Evolutionary conservation across 1,140 invertebrate species (phyloP).

Genomic region (Dendroctonus ponderosae): DNA sequence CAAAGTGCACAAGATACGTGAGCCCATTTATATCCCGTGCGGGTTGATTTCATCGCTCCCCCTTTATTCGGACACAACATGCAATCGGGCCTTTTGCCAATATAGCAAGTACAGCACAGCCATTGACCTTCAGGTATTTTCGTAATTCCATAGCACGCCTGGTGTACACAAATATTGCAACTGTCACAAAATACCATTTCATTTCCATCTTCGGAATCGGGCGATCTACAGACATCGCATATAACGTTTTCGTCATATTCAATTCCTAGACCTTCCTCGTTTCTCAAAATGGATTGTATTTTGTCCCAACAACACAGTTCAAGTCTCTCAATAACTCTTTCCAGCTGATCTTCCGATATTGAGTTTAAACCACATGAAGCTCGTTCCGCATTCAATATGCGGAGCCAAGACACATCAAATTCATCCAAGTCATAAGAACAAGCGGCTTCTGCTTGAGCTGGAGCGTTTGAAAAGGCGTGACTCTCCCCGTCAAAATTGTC

Average conservation of each 20-base stretch:
- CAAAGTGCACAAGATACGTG: conserved; percentile 98
- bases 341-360: conserved; percentile 83
- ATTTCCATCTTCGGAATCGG: conserved; percentile 96
- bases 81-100: conserved; percentile 87
- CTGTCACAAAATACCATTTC: conserved; percentile 99
- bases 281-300: conserved; percentile 90
- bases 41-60: conserved; percentile 96
- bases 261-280: conserved; percentile 91
- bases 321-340: conserved; percentile 88
- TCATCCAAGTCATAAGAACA: conserved; percentile 95
- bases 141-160: conserved; percentile 98
- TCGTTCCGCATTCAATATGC: conserved; percentile 82
- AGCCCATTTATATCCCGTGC: conserved; percentile 93
- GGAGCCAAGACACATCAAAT: conserved; percentile 88
- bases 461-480: conserved; percentile 82
- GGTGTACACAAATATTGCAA: conserved; percentile 99
- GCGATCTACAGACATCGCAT: conserved; percentile 97
- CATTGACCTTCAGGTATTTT: conserved; percentile 94
- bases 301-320: conserved; percentile 92
- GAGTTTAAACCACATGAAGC: conserved; percentile 70
- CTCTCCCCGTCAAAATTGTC: conserved; percentile 80
- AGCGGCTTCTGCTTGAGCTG: conserved; percentile 82
- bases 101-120: conserved; percentile 90
- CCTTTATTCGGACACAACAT: conserved; percentile 93
- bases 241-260: conserved; percentile 98